These are phyloP conservation scores for Pluvialis apricaria DNA, from an alignment of 2,113 vertebrate genomes.

Conservation along the genomic window DNA sequence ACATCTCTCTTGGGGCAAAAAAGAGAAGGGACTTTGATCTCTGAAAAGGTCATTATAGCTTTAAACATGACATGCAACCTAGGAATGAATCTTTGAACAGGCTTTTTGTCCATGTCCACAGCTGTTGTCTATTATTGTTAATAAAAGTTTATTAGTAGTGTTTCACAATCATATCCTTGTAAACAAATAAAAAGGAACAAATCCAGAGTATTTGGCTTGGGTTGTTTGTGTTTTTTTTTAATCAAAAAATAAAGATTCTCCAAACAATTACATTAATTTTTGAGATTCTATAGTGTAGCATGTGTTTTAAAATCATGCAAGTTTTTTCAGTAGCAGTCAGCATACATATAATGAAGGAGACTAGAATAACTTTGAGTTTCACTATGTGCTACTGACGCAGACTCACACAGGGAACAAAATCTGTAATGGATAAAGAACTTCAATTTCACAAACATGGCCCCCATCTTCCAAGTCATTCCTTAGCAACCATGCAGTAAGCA, in stretches of 20 bases:
- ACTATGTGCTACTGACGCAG: conserved; percentile 20
- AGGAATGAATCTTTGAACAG: conserved; percentile 27
- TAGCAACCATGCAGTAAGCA: background rate
- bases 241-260: background rate
- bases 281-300: background rate
- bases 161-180: conserved; percentile 56
- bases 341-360: background rate
- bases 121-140: conserved; percentile 59
- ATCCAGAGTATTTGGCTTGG: background rate
- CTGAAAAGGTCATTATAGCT: conserved; percentile 21
- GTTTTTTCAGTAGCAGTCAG: conserved; percentile 3
- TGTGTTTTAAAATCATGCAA: background rate
- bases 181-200: conserved; percentile 47
- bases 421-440: conserved; percentile 20
- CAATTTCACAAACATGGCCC: conserved; percentile 11
- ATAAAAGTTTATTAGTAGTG: conserved; percentile 52
- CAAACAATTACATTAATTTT: background rate
- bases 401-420: conserved; percentile 20
- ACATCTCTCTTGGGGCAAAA: background rate
- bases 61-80: conserved; percentile 46
- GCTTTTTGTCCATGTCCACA: conserved; percentile 28
- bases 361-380: conserved; percentile 20
- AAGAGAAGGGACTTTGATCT: conserved; percentile 3
- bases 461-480: background rate
- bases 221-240: background rate